These are phyloP conservation scores for Acanthosepion pharaonis DNA, from an alignment of 2,888 invertebrate species.

Conservation along the genomic window DNA sequence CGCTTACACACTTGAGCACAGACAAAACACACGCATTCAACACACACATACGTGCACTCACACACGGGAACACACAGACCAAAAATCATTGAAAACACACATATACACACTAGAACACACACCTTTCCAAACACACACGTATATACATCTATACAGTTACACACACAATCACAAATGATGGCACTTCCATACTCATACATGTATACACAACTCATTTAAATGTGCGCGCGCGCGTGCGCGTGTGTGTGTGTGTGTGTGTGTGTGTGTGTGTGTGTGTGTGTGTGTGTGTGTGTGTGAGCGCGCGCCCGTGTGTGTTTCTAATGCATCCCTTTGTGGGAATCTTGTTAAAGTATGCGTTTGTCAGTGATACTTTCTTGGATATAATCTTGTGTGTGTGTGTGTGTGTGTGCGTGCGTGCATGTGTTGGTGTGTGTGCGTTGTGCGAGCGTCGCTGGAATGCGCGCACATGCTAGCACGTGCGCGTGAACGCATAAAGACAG, in stretches of 20 bases:
- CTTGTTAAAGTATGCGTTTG: too few species aligned
- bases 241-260: too few species aligned
- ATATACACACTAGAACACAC: background rate
- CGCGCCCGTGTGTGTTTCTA: too few species aligned
- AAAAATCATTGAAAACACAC: background rate
- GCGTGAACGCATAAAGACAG: background rate
- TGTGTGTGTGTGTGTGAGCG: too few species aligned
- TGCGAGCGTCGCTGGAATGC: background rate
- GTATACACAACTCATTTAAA: too few species aligned
- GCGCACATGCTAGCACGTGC: background rate
- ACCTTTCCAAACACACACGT: background rate
- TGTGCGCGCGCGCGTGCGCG: background rate
- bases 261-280: too few species aligned
- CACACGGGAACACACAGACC: too few species aligned
- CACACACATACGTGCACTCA: background rate
- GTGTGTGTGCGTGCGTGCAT: background rate
- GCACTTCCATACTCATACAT: too few species aligned
- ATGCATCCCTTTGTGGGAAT: too few species aligned
- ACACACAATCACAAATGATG: too few species aligned
- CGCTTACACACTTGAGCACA: background rate
- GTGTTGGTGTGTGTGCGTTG: background rate
- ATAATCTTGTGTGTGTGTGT: too few species aligned
- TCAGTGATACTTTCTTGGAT: too few species aligned
- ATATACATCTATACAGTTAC: background rate
- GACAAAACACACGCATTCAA: background rate